Conservation (phyloP, 2,113 vertebrate species). For the Tringa solitaria region DNA sequence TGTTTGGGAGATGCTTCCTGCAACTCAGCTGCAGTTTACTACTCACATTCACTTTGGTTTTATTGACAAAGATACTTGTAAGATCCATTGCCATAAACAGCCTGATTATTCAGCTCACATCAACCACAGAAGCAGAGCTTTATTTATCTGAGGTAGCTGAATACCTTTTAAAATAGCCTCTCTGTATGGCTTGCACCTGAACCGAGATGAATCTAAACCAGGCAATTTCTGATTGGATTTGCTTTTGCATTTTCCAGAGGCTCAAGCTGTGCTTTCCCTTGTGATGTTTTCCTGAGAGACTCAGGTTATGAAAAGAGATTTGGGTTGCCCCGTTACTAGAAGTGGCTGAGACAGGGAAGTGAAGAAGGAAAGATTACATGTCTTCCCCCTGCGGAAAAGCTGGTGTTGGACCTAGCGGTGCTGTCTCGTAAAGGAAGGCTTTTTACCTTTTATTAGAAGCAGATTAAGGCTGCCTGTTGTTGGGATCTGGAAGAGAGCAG, state of each 20-base stretch:
- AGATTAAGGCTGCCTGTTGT: not conserved
- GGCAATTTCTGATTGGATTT: not conserved
- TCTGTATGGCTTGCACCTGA: not conserved
- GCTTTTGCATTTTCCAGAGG: not conserved
- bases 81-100: not conserved
- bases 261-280: not conserved
- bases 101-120: not conserved
- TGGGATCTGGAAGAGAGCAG: not conserved
- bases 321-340: not conserved
- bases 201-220: not conserved
- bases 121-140: not conserved
- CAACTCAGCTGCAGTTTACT: not conserved
- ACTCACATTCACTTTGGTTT: not conserved
- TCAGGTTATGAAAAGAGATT: not conserved
- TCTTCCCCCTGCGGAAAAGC: not conserved
- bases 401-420: not conserved
- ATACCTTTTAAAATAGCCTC: not conserved
- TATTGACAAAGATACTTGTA: not conserved
- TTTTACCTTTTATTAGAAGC: constrained; percentile 10
- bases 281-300: not conserved
- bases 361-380: not conserved
- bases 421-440: not conserved
- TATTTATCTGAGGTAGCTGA: not conserved
- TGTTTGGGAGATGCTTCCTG: not conserved
- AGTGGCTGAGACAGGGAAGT: not conserved